Evolutionary conservation across 2,888 invertebrate genomes (phyloP), one percentile per base, ranked within the genome.

Genomic region (Dendrolimus houi): DNA sequence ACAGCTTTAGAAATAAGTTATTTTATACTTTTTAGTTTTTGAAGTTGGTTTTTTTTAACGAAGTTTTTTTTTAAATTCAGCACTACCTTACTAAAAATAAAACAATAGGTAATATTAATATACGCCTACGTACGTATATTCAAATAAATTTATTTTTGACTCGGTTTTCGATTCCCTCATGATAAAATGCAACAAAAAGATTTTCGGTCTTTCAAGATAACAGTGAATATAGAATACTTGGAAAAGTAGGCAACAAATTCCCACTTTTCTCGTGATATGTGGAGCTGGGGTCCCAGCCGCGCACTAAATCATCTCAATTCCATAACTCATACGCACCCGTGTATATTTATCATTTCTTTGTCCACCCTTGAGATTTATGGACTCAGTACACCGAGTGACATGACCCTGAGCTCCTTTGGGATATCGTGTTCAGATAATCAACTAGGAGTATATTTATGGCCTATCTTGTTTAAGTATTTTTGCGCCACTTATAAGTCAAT

Each of bases 331-430:
- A 66, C 72, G 64, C 75, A 72, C 74, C 67, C 72, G 69, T 65
- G 68, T 66, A 71, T 83, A 79, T 85, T 83, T 85, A 85, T 85
- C 82, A 83, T 83, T 83, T 83, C 82, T 84, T 83, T 83, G 82
- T 84, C 83, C 82, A 81, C 79, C 78, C 77, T 59, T 62, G 70
- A 77, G 83, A 83, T 82, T 81, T 81, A 82, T 79, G 58, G 71
- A 67, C 65, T 69, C 62, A 66, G 62, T 61, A 57, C 60, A 60
- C 61, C 62, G 60, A 62, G 58, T 63, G 61, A 62, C 58, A 56
- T 55, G 57, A 59, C 63, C 62, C 60, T 59, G 62, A 61, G 61
- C 14, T 64, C 67, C 65, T 72, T 69, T 66, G 68, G 63, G 75
- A 72, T 66, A 61, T 67, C 65, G 65, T 65, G 63, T 62, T 57